Evolutionary conservation across 1,140 invertebrate species (phyloP), one percentile per base, ranked within the genome.

Genomic region (Grapholita molesta): DNA sequence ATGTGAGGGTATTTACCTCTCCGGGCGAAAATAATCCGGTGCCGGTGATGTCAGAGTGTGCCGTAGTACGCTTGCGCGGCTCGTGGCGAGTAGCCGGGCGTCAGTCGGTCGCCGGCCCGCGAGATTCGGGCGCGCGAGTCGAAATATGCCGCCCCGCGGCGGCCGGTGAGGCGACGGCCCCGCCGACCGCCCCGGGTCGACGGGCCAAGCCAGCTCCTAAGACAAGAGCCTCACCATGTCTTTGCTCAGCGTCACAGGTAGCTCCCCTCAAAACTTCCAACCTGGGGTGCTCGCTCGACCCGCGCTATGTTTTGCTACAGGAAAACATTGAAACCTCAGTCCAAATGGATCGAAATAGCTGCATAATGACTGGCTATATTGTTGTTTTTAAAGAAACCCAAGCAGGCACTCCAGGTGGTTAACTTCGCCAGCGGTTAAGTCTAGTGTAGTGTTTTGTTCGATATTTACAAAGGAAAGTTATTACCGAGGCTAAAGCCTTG

Each of bases 191-290:
- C 82, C 79, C 83, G 88, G 82, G 84, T 88, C 84, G 87, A 89
- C 84, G 87, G 86, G 84, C 84, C 85, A 82, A 82, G 79, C 81
- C 77, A 83, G 76, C 82, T 79, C 73, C 77, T 75, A 76, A 82
- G 77, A 76, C 86, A 76, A 72, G 71, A 77, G 84, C 78, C 80
- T 82, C 91, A 89, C 75, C 90, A 92, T 92, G 91, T 92, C 91
- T 82, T 89, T 92, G 83, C 91, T 92, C 82, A 92, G 91, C 89
- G 91, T 92, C 82, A 92, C 91, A 92, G 91, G 91, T 91, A 42
- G 38, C 38, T n/a, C 12, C 33, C 1, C 35, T n/a, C 12, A 15
- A 38, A 38, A n/a, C 12, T 38, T 38, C 2, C 2, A 38, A 48
- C 42, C 18, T 48, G 42, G 18, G 21, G 42, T 48, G 42, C 18